These are phyloP conservation scores for Apamea anceps DNA, from an alignment of 2,888 invertebrate species.

Conservation along the genomic window DNA sequence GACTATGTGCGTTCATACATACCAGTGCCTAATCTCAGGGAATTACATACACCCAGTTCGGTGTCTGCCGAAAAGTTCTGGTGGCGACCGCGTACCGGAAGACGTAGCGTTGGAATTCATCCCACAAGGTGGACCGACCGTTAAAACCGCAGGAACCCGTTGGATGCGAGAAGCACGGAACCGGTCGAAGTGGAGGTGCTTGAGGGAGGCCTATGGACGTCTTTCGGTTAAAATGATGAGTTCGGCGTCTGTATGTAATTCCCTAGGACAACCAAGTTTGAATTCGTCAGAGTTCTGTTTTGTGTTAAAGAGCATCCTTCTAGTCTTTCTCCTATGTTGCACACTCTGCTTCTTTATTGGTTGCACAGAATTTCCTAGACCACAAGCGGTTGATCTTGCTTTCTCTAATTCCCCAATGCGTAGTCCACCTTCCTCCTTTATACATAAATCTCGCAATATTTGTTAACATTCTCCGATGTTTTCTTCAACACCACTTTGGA, in stretches of 20 bases:
- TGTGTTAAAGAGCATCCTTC: background rate
- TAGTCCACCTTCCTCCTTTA: background rate
- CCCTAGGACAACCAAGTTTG: background rate
- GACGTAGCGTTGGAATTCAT: too few species aligned
- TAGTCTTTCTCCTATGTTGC: too few species aligned
- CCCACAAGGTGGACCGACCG: too few species aligned
- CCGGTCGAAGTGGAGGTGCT: too few species aligned
- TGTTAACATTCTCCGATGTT: conserved; percentile 24
- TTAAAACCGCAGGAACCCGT: too few species aligned
- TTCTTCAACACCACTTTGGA: background rate
- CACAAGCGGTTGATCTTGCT: too few species aligned
- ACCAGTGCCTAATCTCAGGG: background rate
- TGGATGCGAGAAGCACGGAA: too few species aligned
- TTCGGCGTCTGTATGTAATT: background rate
- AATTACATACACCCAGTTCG: conserved; percentile 2
- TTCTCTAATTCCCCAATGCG: background rate
- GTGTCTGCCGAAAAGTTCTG: too few species aligned
- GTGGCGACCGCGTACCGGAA: too few species aligned
- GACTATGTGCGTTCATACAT: background rate
- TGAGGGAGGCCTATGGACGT: too few species aligned
- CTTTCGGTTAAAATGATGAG: too few species aligned
- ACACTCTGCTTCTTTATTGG: background rate
- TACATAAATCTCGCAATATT: conserved; percentile 11
- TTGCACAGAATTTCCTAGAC: too few species aligned
- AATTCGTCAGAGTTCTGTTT: background rate